Conservation (phyloP, 2,888 invertebrate genomes). For the Lasioglossum calceatum region DNA sequence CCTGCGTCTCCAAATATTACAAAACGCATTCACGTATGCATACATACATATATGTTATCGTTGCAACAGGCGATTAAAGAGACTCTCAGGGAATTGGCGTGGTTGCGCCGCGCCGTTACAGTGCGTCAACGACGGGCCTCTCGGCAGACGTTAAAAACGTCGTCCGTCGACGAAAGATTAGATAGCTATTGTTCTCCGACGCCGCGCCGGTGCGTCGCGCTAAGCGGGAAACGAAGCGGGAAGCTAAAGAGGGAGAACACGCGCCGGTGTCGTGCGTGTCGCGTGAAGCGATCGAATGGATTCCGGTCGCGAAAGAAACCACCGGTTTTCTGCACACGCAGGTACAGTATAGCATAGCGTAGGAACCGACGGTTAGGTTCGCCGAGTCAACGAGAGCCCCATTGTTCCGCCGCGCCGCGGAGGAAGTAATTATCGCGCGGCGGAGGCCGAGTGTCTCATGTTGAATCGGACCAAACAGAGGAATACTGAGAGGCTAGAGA, state of each 20-base stretch:
- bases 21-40: background rate
- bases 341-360: background rate
- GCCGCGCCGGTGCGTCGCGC: background rate
- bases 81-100: no score
- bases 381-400: constrained; percentile 21
- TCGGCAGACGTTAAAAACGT: background rate
- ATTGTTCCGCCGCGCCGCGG: constrained; percentile 44
- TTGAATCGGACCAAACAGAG: background rate
- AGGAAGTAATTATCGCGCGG: constrained; percentile 35
- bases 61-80: no score
- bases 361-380: constrained; percentile 25
- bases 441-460: background rate
- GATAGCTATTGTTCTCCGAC: constrained; percentile 20
- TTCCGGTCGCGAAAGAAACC: constrained; percentile 21
- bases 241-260: background rate
- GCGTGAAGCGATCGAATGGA: constrained; percentile 17
- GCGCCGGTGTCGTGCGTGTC: constrained; percentile 23
- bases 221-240: background rate
- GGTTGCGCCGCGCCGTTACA: background rate
- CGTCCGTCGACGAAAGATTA: constrained; percentile 26
- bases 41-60: no score
- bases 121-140: background rate
- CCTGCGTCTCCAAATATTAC: background rate
- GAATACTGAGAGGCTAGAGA: background rate
- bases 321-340: background rate